Evolutionary conservation across 2,888 invertebrate genomes (phyloP).

Genomic region (Ophion obscuratus): DNA sequence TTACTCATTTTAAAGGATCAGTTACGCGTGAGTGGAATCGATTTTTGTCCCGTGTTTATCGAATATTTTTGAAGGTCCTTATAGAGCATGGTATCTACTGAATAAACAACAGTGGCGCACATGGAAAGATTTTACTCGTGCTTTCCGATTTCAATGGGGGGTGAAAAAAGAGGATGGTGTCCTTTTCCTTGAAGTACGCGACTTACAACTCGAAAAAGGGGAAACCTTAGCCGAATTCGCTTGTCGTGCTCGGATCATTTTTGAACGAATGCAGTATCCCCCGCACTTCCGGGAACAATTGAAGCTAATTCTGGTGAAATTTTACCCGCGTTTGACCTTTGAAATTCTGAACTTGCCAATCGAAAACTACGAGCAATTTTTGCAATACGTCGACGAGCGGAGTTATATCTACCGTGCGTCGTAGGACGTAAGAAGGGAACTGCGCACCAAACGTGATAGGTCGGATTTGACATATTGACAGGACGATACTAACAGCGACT

Average conservation of each 20-base stretch:
- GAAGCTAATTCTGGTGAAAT: constrained; percentile 54
- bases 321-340: constrained; percentile 46
- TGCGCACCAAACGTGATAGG: background rate
- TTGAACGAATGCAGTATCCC: constrained; percentile 54
- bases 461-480: background rate
- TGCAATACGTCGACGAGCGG: constrained; percentile 50
- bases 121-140: constrained; percentile 49
- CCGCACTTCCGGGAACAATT: constrained; percentile 49
- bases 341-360: constrained; percentile 48
- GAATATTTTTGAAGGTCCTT: constrained; percentile 56
- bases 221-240: constrained; percentile 58
- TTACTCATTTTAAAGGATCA: constrained; percentile 50
- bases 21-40: constrained; percentile 43
- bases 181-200: constrained; percentile 40
- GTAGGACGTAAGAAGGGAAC: background rate
- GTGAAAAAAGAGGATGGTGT: constrained; percentile 50
- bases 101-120: constrained; percentile 44
- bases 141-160: constrained; percentile 57
- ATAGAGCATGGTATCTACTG: constrained; percentile 49
- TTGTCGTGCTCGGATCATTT: constrained; percentile 40
- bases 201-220: constrained; percentile 35
- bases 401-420: constrained; percentile 29
- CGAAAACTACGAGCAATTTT: constrained; percentile 30
- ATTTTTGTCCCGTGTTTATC: constrained; percentile 57
- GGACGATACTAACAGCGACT: background rate